Evolutionary conservation across 2,113 vertebrate species (phyloP), one percentile per base, ranked within the genome.

Genomic region (Chiloscyllium plagiosum): DNA sequence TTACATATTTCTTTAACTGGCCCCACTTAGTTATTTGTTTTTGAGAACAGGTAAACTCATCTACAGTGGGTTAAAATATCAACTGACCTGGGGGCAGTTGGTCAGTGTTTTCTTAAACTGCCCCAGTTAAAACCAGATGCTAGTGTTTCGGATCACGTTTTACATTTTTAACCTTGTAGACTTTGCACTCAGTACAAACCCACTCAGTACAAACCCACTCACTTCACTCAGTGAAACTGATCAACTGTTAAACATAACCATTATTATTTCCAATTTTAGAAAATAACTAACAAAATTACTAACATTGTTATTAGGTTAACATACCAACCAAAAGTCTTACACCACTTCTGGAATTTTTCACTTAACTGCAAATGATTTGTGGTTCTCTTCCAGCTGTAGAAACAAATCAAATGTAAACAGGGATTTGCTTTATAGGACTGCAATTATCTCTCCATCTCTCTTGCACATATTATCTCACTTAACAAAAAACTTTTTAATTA

Each of bases 371-470:
- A 89, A 15, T 90, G 52, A 56, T 90, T 90, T 33, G 52, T 90
- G 50, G 26, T 65, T 90, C 52, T 15, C 52, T 90, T 56, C 29
- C 87, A 90, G 87, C 52, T 90, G 52, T 90, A 83, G 15, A 83
- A 83, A 83, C 78, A 83, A 20, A 19, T 42, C 78, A 83, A 42
- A 83, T 83, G 87, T 90, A 90, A 90, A 90, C 87, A 90, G 52
- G 87, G 33, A 61, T 61, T 90, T 90, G 52, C 52, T 90, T 90
- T 90, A 61, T 61, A 33, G 87, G 29, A 87, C 47, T 87, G 52
- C 47, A 87, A 87, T 3, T 26, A 8, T 90, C 87, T 29, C 26
- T 61, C 52, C 33, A 90, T 90, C 87, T 90, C 52, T 61, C 52
- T 33, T 13, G 61, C 3, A 8, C 29, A 33, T 17, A 90, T 61